phyloP scores from a whole-genome alignment of 2,113 vertebrate genomes.

The Mungos mungo region DNA sequence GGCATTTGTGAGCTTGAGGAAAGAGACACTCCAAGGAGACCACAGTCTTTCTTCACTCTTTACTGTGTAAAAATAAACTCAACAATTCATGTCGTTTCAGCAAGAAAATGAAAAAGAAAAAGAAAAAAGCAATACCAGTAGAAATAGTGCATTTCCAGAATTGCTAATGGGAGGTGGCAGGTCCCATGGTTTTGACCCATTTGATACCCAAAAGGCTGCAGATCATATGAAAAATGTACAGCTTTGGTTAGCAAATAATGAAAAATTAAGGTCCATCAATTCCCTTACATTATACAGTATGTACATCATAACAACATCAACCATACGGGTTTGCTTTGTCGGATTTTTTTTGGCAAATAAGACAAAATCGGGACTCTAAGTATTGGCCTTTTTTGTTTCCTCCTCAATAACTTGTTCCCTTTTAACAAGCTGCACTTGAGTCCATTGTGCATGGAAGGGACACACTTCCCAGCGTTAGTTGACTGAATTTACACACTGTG shows the following conservation, averaged over 20 bases:
- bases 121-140: slow-evolving; percentile 82
- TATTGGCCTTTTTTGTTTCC: slow-evolving; percentile 58
- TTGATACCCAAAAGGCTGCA: slow-evolving; percentile 82
- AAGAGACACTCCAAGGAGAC: slow-evolving; percentile 25
- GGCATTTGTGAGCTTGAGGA: not conserved
- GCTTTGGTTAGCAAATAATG: slow-evolving; percentile 88
- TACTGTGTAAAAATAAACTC: slow-evolving; percentile 93
- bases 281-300: slow-evolving; percentile 83
- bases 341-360: slow-evolving; percentile 79
- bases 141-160: slow-evolving; percentile 84
- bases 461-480: slow-evolving; percentile 39
- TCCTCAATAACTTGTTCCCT: slow-evolving; percentile 57
- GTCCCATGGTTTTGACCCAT: slow-evolving; percentile 71
- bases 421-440: slow-evolving; percentile 67
- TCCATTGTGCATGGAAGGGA: slow-evolving; percentile 22
- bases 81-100: slow-evolving; percentile 87
- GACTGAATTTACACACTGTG: not conserved
- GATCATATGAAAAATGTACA: slow-evolving; percentile 82
- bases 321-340: not conserved
- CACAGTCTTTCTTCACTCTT: slow-evolving; percentile 86
- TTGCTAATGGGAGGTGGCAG: slow-evolving; percentile 77
- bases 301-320: slow-evolving; percentile 81
- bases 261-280: slow-evolving; percentile 78
- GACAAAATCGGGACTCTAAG: slow-evolving; percentile 78
- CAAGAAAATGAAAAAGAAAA: slow-evolving; percentile 83